A percentile compares a stretch with the other conserved stretches of the same genome.
Evolutionary conservation across 2,888 invertebrate genomes (phyloP).

Genomic region (Drosophila helvetica): DNA sequence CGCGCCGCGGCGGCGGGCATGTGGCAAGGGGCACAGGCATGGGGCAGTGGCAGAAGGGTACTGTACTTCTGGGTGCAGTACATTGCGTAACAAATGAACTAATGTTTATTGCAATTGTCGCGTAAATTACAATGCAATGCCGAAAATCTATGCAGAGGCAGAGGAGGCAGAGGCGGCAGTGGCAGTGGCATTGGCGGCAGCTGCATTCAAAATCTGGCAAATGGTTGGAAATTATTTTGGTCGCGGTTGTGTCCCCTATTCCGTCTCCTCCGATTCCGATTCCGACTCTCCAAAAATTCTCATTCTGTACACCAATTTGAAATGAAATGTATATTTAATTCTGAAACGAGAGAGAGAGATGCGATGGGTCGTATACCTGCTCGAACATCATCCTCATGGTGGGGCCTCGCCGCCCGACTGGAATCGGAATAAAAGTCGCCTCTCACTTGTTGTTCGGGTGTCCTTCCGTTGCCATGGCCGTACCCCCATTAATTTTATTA

Average conservation of each 20-base stretch:
- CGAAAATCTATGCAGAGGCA: constrained; percentile 56
- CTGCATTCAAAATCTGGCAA: constrained; percentile 68
- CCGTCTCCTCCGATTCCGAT: not conserved
- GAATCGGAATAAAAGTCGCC: constrained; percentile 46
- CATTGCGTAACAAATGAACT: constrained; percentile 52
- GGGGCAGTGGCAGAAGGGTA: constrained; percentile 31
- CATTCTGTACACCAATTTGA: constrained; percentile 42
- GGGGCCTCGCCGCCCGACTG: constrained; percentile 23
- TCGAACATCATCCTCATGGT: constrained; percentile 2
- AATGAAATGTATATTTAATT: constrained; percentile 71
- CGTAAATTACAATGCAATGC: constrained; percentile 54
- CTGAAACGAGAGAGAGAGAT: constrained; percentile 21
- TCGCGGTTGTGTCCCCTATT: constrained; percentile 48
- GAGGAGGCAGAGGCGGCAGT: constrained; percentile 18
- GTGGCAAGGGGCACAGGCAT: constrained; percentile 1
- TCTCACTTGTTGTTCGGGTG: constrained; percentile 30
- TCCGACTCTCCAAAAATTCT: not conserved
- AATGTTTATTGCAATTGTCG: constrained; percentile 52
- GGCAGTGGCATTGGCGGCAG: constrained; percentile 11
- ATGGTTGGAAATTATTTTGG: constrained; percentile 72
- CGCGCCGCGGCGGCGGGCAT: no score
- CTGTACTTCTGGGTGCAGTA: constrained; percentile 25
- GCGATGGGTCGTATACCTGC: constrained; percentile 21
- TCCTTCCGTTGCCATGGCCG: constrained; percentile 4
- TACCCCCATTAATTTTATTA: constrained; percentile 70